A percentile compares a stretch with the other conserved stretches of the same genome.
Conservation (phyloP, 2,888 invertebrate species). For the Pecten maximus region DNA sequence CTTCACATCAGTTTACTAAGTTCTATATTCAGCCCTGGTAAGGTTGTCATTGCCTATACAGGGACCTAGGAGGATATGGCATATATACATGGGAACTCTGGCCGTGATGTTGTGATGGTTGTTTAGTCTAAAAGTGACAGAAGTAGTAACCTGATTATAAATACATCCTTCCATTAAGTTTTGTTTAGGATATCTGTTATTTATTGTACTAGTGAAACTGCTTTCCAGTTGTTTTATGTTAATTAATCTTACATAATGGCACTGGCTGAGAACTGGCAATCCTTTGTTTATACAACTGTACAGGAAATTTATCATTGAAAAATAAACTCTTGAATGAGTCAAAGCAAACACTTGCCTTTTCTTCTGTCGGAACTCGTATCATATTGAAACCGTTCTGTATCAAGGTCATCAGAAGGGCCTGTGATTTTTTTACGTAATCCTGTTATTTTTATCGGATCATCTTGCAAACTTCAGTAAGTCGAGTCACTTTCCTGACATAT, state of each 20-base stretch:
- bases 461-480: neutral
- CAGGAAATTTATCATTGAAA: neutral
- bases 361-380: neutral
- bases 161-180: neutral
- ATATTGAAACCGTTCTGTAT: neutral
- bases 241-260: neutral
- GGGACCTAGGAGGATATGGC: neutral
- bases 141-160: neutral
- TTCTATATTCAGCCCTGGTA: too few relatives aligned
- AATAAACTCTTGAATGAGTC: conserved; percentile 12
- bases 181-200: neutral
- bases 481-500: neutral
- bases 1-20: too few relatives aligned
- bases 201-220: neutral
- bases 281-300: neutral
- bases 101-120: neutral
- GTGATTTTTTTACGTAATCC: neutral
- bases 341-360: neutral
- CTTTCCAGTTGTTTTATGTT: neutral
- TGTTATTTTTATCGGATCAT: neutral
- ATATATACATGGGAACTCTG: neutral
- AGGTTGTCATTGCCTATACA: neutral
- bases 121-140: neutral
- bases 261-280: neutral
- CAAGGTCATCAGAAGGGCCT: neutral